Evolutionary conservation across 2,888 invertebrate genomes (phyloP), one percentile per base, ranked within the genome.

Genomic region (Chrysodeixis includens): DNA sequence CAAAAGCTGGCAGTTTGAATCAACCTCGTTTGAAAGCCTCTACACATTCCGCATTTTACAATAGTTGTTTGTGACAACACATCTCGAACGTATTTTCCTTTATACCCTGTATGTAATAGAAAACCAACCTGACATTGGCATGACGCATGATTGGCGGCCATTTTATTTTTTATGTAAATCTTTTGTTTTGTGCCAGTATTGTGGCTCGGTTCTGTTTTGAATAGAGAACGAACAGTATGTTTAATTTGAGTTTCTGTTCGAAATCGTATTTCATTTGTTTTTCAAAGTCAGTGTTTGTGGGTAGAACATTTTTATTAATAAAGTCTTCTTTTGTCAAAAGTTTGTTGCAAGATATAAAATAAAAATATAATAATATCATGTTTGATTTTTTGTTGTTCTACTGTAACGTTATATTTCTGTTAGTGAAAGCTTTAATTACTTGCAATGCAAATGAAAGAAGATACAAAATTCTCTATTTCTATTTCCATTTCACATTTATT

Each of bases 141-240:
- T 40, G 72, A 72, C 72, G 55, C 69, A 57, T 69, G 72, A 56
- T 46, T 58, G 64, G 60, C 69, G 44, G 57, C 12, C 20, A 30
- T 32, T 55, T 16, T 61, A 55, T 53, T 72, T 71, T 63, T 55
- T 56, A 69, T 63, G 56, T 64, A 63, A 72, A 72, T 58, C 20
- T 30, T 46, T 60, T 52, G 20, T 64, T 60, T 72, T 49, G 20
- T 20, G 9, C 40, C 40, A 40, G 40, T 46, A 44, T 49, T 49
- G 40, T 40, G n/a, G n/a, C 14, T n/a, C n/a, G 40, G 14, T 40
- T 2, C 7, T 14, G 7, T n/a, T 40, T n/a, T 14, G 40, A 40
- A n/a, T n/a, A 40, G n/a, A 40, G 40, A 40, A 40, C 40, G 5
- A n/a, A n/a, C n/a, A 40, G n/a, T 40, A 14, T 40, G n/a, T 40